Percentiles rank a stretch among this genome's conserved stretches.
These are phyloP conservation scores for Pipistrellus nathusii DNA, from an alignment of 2,797 vertebrate genomes.

Conservation along the genomic window DNA sequence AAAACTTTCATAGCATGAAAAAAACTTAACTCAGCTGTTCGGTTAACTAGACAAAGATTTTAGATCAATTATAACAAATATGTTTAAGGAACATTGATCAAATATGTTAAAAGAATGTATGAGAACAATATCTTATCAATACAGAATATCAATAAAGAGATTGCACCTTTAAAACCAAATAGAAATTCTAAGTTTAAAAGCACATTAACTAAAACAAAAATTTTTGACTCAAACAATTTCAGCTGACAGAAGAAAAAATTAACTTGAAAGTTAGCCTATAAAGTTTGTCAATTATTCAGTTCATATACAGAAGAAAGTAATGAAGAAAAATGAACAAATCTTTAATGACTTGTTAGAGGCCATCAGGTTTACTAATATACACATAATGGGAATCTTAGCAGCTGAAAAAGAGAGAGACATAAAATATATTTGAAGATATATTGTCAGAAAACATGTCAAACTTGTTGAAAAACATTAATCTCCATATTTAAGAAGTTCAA, in stretches of 20 bases:
- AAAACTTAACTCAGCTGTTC: neutral
- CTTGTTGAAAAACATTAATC: neutral
- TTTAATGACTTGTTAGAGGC: neutral
- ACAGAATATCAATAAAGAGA: neutral
- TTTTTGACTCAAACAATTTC: neutral
- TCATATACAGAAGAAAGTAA: neutral
- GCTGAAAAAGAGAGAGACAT: neutral
- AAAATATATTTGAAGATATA: neutral
- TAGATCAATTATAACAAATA: neutral
- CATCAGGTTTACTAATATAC: neutral
- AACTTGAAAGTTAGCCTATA: neutral
- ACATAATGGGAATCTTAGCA: neutral
- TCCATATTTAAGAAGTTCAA: neutral
- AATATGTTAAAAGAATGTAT: neutral
- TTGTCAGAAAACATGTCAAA: neutral
- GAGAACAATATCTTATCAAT: neutral
- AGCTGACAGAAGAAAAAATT: neutral
- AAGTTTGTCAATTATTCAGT: neutral
- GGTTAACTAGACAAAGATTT: neutral
- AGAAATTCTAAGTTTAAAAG: neutral
- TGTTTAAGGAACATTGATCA: neutral
- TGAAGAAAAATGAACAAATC: neutral
- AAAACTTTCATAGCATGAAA: slow-evolving; percentile 75
- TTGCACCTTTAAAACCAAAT: neutral
- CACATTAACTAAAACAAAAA: neutral